A percentile compares a stretch with the other conserved stretches of the same genome.
phyloP scores from a whole-genome alignment of 2,888 invertebrate genomes.

The Sussaba pulchella region DNA sequence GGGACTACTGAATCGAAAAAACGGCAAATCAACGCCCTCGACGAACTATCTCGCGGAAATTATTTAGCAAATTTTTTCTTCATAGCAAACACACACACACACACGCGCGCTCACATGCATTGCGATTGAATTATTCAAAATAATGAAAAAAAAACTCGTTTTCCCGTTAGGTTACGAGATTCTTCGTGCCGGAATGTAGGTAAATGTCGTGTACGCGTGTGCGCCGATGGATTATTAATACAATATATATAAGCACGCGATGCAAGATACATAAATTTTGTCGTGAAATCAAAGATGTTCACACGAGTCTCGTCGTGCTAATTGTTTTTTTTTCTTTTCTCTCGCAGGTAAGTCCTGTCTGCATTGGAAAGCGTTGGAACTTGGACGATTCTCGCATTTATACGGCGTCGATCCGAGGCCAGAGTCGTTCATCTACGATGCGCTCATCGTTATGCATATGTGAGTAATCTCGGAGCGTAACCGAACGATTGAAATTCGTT shows the following conservation, averaged over 20 bases:
- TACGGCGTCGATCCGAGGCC: conserved; percentile 74
- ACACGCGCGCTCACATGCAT: no score
- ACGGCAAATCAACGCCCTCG: conserved; percentile 39
- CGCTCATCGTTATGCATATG: conserved; percentile 50
- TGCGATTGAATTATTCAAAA: no score
- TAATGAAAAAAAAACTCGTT: conserved; percentile 51
- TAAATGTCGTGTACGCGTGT: conserved; percentile 34
- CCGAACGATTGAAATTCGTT: conserved; percentile 52
- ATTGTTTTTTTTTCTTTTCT: conserved; percentile 72
- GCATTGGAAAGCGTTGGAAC: conserved; percentile 67
- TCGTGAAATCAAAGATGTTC: conserved; percentile 49
- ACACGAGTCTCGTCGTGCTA: conserved; percentile 56
- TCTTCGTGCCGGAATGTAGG: conserved; percentile 36
- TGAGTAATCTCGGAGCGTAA: conserved; percentile 49
- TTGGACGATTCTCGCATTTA: background rate
- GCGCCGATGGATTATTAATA: conserved; percentile 18
- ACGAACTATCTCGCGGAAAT: conserved; percentile 53
- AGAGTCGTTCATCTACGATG: conserved; percentile 73
- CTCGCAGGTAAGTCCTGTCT: conserved; percentile 71
- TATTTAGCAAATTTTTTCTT: conserved; percentile 49
- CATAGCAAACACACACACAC: no score
- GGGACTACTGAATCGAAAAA: conserved; percentile 17
- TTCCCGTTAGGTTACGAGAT: conserved; percentile 60
- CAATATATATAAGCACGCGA: conserved; percentile 57
- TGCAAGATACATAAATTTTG: conserved; percentile 28